Percentiles rank a stretch among this genome's conserved stretches.
Evolutionary conservation across 2,113 vertebrate species (phyloP).

Genomic region (Dasyornis broadbenti): DNA sequence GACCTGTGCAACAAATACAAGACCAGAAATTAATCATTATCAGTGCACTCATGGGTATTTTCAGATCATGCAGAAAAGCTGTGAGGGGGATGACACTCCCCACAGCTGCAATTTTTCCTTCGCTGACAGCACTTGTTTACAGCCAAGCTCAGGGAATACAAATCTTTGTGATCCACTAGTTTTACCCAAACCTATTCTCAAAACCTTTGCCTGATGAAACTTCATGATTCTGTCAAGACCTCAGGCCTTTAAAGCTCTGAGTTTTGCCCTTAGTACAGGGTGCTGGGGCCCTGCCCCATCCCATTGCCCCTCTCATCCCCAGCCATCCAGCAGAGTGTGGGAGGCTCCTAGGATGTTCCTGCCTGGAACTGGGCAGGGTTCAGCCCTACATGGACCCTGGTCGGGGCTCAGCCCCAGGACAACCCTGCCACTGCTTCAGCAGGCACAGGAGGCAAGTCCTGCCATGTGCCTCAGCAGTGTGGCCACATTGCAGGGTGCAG

Average conservation of each 20-base stretch:
- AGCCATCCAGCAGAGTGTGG: rapidly evolving
- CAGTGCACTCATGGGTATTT: background rate
- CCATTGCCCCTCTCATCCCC: background rate
- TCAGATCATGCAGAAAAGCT: background rate
- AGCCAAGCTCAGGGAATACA: background rate
- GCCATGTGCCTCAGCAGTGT: rapidly evolving
- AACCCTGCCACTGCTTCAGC: background rate
- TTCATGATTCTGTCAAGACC: background rate
- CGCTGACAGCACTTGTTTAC: background rate
- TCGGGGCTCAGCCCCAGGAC: background rate
- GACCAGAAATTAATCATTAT: conserved; percentile 1
- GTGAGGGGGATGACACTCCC: background rate
- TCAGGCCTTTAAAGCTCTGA: background rate
- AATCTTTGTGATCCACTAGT: background rate
- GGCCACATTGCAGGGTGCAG: rapidly evolving
- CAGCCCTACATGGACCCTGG: background rate
- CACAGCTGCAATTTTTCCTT: background rate
- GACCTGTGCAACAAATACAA: conserved; percentile 62
- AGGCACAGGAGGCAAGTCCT: background rate
- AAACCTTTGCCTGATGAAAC: background rate
- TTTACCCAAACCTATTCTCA: background rate
- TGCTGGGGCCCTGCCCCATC: background rate
- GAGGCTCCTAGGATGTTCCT: background rate
- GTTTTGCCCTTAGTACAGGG: background rate
- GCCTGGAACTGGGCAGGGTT: background rate